Evolutionary conservation across 2,113 vertebrate species (phyloP).

Genomic region (Cavia aperea): DNA sequence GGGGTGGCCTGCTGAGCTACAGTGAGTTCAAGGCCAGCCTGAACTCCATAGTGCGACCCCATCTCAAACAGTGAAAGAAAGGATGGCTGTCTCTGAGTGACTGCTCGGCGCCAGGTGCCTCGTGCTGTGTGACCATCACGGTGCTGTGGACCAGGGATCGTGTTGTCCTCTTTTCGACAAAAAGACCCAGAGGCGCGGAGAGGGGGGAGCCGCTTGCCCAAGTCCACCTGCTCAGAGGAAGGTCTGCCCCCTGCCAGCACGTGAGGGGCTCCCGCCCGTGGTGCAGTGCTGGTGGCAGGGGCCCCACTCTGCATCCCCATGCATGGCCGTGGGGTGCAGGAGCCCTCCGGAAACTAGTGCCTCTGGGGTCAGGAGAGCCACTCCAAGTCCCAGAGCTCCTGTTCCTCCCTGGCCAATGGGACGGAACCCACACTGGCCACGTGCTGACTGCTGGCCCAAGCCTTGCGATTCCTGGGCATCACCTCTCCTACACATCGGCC

Average conservation of each 20-base stretch:
- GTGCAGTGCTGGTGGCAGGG: background rate
- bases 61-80: background rate
- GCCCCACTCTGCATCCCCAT: background rate
- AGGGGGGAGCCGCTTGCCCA: background rate
- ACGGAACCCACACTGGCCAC: background rate
- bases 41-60: background rate
- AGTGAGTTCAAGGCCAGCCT: background rate
- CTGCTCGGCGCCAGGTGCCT: background rate
- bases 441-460: background rate
- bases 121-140: rapidly evolving
- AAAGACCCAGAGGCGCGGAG: background rate
- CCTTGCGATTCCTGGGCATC: background rate
- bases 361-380: background rate
- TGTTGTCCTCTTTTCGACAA: background rate
- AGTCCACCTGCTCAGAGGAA: background rate
- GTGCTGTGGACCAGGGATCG: background rate
- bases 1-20: background rate
- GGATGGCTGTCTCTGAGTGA: background rate
- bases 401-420: background rate
- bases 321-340: background rate
- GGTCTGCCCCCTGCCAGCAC: background rate
- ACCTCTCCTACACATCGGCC: background rate
- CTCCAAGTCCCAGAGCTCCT: background rate
- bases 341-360: background rate
- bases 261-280: background rate